Percentiles rank a stretch among this genome's conserved stretches.
phyloP scores from a whole-genome alignment of 2,888 invertebrate species.

The Drosophila barbarae region DNA sequence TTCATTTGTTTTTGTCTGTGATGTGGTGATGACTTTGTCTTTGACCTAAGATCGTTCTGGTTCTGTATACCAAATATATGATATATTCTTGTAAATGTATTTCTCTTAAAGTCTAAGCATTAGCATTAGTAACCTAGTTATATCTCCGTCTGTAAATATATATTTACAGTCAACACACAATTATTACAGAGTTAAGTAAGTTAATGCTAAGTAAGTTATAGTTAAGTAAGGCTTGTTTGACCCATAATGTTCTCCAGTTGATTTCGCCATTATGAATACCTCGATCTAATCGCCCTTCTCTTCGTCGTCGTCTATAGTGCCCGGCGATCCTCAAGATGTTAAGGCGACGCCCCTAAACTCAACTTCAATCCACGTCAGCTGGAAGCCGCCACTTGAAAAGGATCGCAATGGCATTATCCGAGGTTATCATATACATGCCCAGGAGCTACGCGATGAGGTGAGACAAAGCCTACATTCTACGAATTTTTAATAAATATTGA shows the following conservation, averaged over 20 bases:
- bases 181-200: conserved; percentile 48
- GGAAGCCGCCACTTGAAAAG: conserved; percentile 95
- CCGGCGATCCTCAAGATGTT: conserved; percentile 97
- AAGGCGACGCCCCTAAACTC: conserved; percentile 94
- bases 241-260: background rate
- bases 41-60: conserved; percentile 64
- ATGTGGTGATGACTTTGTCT: conserved; percentile 75
- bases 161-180: conserved; percentile 8
- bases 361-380: conserved; percentile 95
- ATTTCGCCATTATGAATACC: conserved; percentile 32
- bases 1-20: conserved; percentile 65
- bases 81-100: conserved; percentile 32
- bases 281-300: conserved; percentile 46
- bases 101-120: conserved; percentile 55
- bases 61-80: conserved; percentile 43
- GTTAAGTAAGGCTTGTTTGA: conserved; percentile 40
- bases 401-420: conserved; percentile 97
- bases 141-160: conserved; percentile 9
- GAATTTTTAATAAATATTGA: no score
- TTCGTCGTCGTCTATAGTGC: conserved; percentile 85
- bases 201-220: conserved; percentile 45
- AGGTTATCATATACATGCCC: conserved; percentile 97
- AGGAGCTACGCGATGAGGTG: conserved; percentile 93
- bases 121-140: conserved; percentile 54
- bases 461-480: background rate